phyloP scores from a whole-genome alignment of 2,113 vertebrate species.

The Opisthocomus hoazin region DNA sequence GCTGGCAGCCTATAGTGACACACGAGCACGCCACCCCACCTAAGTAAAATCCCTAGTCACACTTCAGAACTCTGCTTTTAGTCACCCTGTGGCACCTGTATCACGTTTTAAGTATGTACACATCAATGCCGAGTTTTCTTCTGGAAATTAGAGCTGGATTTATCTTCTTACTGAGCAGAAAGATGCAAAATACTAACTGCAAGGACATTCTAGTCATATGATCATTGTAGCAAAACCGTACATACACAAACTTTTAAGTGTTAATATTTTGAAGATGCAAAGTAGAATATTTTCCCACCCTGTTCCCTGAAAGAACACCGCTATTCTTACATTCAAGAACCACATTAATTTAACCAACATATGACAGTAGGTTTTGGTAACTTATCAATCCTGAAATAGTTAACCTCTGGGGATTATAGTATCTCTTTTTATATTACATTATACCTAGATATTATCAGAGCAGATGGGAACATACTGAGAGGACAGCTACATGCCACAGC shows the following conservation, averaged over 20 bases:
- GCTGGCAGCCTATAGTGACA: background rate
- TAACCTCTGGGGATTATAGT: background rate
- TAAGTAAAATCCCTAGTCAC: background rate
- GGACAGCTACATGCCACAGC: background rate
- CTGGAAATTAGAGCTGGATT: background rate
- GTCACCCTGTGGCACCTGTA: background rate
- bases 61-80: background rate
- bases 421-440: background rate
- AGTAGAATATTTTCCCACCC: background rate
- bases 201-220: background rate
- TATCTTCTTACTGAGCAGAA: background rate
- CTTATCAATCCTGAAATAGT: background rate
- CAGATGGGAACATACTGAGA: background rate
- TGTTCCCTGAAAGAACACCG: background rate
- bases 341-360: background rate
- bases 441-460: background rate
- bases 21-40: fast-evolving
- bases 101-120: background rate
- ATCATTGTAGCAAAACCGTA: background rate
- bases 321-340: background rate
- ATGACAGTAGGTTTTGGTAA: background rate
- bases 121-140: background rate
- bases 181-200: background rate
- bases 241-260: background rate
- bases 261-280: background rate